Evolutionary conservation across 2,797 vertebrate genomes (phyloP).

Genomic region (Manis crassicaudata): DNA sequence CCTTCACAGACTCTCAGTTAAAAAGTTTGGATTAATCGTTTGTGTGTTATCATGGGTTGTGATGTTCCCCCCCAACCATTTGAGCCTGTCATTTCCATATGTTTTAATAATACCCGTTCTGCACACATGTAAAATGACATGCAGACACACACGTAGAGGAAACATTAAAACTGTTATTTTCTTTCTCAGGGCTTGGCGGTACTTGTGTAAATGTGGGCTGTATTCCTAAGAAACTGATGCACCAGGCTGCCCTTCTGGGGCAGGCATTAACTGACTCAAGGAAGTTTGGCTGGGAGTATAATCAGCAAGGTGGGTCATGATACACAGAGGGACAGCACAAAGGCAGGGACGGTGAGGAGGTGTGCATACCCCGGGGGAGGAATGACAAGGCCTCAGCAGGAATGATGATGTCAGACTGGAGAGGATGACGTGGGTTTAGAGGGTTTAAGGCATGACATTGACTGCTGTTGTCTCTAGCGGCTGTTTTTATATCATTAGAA

Average conservation of each 20-base stretch:
- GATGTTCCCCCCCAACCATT: background rate
- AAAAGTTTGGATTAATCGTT: background rate
- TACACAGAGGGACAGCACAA: background rate
- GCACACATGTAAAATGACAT: background rate
- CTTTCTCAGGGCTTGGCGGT: slow-evolving; percentile 93
- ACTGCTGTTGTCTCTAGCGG: background rate
- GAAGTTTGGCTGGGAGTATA: slow-evolving; percentile 95
- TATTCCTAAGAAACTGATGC: slow-evolving; percentile 99
- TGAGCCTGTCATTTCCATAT: background rate
- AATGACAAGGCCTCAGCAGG: background rate
- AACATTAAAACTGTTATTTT: background rate
- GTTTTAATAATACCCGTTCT: background rate
- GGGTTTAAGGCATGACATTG: background rate
- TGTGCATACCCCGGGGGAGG: background rate
- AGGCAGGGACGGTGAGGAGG: background rate
- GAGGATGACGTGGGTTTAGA: background rate
- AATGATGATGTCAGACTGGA: background rate
- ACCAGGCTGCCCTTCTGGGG: slow-evolving; percentile 94
- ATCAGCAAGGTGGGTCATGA: slow-evolving; percentile 90
- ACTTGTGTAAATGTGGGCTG: slow-evolving; percentile 99
- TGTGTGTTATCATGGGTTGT: background rate
- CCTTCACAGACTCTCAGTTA: background rate
- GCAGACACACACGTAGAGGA: background rate
- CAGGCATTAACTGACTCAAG: slow-evolving; percentile 92
- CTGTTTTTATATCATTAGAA: background rate